phyloP scores from a whole-genome alignment of 1,140 invertebrate genomes.

The Harlomillsia oculata region DNA sequence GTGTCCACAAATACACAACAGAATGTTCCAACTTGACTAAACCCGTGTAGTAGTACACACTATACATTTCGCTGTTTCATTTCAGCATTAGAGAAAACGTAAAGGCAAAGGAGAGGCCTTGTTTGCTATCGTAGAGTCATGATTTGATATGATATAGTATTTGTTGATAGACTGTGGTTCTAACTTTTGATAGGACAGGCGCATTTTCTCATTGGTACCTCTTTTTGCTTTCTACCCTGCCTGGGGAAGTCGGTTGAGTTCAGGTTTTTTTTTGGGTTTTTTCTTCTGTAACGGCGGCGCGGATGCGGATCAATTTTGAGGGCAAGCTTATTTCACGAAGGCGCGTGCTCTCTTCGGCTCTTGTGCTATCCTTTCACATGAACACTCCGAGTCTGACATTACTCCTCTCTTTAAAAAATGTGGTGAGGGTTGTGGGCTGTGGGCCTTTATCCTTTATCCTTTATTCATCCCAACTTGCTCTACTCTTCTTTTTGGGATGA shows the following conservation, averaged over 20 bases:
- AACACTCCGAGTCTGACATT: background rate
- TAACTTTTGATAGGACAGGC: constrained; percentile 9
- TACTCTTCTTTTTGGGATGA: too few species aligned
- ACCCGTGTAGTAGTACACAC: too few species aligned
- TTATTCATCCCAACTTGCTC: too few species aligned
- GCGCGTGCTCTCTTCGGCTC: constrained; percentile 21
- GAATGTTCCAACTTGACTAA: too few species aligned
- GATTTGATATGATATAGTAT: constrained; percentile 19
- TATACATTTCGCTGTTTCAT: background rate
- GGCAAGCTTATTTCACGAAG: constrained; percentile 21
- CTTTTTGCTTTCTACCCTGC: background rate
- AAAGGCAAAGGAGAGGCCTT: background rate
- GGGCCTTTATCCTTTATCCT: too few species aligned
- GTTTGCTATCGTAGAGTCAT: background rate
- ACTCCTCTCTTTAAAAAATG: background rate
- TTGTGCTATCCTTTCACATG: background rate
- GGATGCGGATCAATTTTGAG: constrained; percentile 23
- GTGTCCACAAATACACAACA: constrained; percentile 24
- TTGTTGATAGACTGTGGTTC: constrained; percentile 5
- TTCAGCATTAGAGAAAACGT: background rate
- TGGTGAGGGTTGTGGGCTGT: too few species aligned
- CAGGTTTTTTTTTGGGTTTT: background rate
- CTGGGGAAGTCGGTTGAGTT: background rate
- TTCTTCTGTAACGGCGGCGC: background rate
- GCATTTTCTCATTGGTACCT: background rate